Evolutionary conservation across 1,140 invertebrate species (phyloP), one percentile per base, ranked within the genome.

Genomic region (Phenacoccus solenopsis): DNA sequence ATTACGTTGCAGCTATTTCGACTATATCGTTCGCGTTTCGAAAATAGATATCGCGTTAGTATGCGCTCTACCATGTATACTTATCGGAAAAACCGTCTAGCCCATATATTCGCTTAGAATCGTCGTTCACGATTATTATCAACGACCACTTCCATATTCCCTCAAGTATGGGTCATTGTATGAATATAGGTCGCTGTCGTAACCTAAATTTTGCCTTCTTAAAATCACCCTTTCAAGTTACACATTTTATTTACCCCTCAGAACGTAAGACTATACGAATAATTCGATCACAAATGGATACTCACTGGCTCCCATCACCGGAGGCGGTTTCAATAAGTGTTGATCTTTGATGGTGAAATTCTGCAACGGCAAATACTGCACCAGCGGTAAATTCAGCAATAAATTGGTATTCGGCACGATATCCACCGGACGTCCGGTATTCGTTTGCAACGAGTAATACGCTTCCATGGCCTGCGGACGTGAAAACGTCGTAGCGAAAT

Each of bases 291-390:
- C n/a, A n/a, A n/a, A n/a, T n/a, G n/a, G 30, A 73, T 64, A 82
- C 84, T 83, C 77, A 93, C 91, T 89, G 74, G 89, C 88, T 71
- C 89, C 91, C 85, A 95, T 88, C 10, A 90, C 88, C 69, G 88
- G 87, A 1, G 94, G 94, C 38, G 94, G 93, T 78, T 96, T 94
- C 38, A 98, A 80, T 72, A 97, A 82, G 80, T 97, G 91, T 75
- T 94, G 93, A 81, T 97, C 93, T 77, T 96, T 95, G 70, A 93
- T 88, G 75, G 89, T 89, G 78, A 93, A 90, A 80, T 90, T 91
- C 75, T 91, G 87, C 9, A 88, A 88, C 56, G 87, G 87, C 72
- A 89, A 86, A 78, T 90, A 86, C 75, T 88, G 86, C 32, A 90
- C 81, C 72, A 88, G 80, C 64, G 89, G 88, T 76, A 90, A 80